These are phyloP conservation scores for Lagopus muta DNA, from an alignment of 2,113 vertebrate species.

Conservation along the genomic window DNA sequence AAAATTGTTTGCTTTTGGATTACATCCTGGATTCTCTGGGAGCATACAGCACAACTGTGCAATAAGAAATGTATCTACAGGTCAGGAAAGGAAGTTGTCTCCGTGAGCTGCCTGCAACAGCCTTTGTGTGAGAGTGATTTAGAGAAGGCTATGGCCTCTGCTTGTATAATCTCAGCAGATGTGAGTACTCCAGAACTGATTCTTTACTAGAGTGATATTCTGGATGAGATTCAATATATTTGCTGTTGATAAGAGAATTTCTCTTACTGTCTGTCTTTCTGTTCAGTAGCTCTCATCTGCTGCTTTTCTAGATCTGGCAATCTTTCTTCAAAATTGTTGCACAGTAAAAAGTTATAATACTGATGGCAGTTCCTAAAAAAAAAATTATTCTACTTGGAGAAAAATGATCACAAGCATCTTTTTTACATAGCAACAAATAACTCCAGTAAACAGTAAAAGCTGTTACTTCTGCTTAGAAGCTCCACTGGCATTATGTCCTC, in stretches of 20 bases:
- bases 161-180: neutral
- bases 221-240: neutral
- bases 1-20: neutral
- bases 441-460: no score
- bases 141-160: neutral
- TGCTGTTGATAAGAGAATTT: neutral
- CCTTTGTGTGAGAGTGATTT: fast-evolving
- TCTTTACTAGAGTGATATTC: neutral
- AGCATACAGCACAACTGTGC: neutral
- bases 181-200: neutral
- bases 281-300: neutral
- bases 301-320: neutral
- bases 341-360: fast-evolving
- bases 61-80: neutral
- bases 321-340: neutral
- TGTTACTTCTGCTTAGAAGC: neutral
- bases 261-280: neutral
- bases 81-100: neutral
- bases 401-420: neutral
- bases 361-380: neutral
- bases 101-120: neutral
- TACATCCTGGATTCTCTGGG: neutral
- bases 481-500: neutral
- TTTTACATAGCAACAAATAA: neutral
- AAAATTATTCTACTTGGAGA: neutral